Evolutionary conservation across 2,797 vertebrate genomes (phyloP).

Genomic region (Falco biarmicus): DNA sequence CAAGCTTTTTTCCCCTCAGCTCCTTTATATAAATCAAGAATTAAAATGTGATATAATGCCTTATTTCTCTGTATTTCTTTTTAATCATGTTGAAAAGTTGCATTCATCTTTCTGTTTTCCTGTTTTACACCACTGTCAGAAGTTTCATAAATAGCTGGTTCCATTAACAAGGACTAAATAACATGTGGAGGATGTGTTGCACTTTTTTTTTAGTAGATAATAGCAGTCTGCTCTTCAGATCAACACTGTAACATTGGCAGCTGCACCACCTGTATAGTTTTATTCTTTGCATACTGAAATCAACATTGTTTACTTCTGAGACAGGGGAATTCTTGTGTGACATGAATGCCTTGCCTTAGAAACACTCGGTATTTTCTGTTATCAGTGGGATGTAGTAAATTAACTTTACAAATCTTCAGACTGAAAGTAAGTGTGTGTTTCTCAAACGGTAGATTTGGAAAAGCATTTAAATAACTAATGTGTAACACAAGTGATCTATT

Average conservation of each 20-base stretch:
- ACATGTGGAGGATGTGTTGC: neutral
- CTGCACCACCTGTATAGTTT: neutral
- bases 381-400: neutral
- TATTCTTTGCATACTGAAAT: neutral
- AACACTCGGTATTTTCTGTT: neutral
- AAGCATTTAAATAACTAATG: neutral
- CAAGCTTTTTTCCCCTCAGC: neutral
- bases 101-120: neutral
- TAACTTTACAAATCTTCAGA: neutral
- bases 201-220: neutral
- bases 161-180: neutral
- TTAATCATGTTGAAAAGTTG: neutral
- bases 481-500: neutral
- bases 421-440: neutral
- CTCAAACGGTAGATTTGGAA: neutral
- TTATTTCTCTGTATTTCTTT: neutral
- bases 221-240: neutral
- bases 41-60: neutral
- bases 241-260: fast-evolving
- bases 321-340: neutral
- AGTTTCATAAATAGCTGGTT: neutral
- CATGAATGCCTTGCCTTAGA: neutral
- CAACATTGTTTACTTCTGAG: neutral
- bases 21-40: neutral
- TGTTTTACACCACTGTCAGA: neutral